Evolutionary conservation across 2,797 vertebrate genomes (phyloP).

Genomic region (Cossypha caffra): DNA sequence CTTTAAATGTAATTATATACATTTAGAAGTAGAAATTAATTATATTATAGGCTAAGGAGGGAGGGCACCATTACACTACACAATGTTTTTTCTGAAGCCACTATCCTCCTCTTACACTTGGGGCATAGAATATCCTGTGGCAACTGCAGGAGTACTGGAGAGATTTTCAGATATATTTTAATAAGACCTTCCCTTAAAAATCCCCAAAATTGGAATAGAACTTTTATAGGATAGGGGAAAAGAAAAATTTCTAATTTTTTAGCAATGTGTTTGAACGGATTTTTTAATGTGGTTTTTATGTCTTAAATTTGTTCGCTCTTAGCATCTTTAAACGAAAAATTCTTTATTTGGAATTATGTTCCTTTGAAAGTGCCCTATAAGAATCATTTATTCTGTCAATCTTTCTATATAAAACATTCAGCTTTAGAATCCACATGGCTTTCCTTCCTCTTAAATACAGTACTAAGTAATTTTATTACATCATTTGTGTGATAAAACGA

Average conservation of each 20-base stretch:
- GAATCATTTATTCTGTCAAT: neutral
- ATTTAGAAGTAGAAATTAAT: conserved; percentile 53
- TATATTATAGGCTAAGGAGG: conserved; percentile 26
- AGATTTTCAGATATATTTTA: neutral
- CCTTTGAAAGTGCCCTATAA: neutral
- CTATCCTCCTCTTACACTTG: neutral
- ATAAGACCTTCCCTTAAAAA: neutral
- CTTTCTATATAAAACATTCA: neutral
- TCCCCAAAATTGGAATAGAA: neutral
- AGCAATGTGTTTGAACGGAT: neutral
- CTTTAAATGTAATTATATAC: conserved; percentile 65
- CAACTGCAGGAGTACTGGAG: neutral
- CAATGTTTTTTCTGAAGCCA: conserved; percentile 1
- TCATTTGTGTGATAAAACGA: neutral
- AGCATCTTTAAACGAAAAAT: neutral
- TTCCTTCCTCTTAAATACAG: neutral
- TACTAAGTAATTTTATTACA: neutral
- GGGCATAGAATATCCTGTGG: neutral
- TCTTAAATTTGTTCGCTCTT: neutral
- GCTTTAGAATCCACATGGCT: neutral
- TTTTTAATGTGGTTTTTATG: neutral
- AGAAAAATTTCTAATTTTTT: neutral
- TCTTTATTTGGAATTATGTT: neutral
- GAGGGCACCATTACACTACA: conserved; percentile 1
- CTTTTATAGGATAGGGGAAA: neutral